Evolutionary conservation across 2,113 vertebrate genomes (phyloP).

Genomic region (Anguilla japonica): DNA sequence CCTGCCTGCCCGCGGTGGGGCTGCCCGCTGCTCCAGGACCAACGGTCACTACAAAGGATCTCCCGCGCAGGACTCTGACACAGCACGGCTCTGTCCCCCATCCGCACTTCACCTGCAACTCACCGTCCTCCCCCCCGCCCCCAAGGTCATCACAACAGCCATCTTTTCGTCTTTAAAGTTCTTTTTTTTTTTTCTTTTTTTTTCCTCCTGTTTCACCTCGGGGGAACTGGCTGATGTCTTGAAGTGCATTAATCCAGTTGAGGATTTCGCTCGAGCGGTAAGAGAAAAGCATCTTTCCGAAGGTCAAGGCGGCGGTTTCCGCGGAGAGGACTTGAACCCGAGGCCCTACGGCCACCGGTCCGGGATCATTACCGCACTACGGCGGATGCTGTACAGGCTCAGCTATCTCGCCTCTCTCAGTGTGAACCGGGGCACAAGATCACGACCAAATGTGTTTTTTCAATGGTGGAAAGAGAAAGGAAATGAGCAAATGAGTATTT

Average conservation of each 20-base stretch:
- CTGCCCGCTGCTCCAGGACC: slow-evolving; percentile 62
- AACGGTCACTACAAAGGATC: slow-evolving; percentile 54
- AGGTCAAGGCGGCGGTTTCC: neutral
- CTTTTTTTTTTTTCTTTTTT: neutral
- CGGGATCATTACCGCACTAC: neutral
- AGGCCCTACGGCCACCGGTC: neutral
- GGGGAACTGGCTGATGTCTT: neutral
- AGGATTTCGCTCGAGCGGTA: neutral
- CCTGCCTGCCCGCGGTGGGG: too few relatives aligned
- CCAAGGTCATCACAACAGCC: neutral
- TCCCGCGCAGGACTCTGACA: slow-evolving; percentile 52
- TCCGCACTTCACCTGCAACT: slow-evolving; percentile 68
- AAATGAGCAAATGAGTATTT: neutral
- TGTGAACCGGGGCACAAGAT: neutral
- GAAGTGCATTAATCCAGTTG: slow-evolving; percentile 1
- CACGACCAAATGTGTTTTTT: neutral
- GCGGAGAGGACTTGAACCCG: neutral
- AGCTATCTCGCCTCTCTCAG: neutral
- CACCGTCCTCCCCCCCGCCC: slow-evolving; percentile 54
- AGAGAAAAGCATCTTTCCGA: neutral
- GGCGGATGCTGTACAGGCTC: neutral
- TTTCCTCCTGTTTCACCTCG: neutral
- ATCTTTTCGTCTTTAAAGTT: neutral
- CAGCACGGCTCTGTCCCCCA: too few relatives aligned
- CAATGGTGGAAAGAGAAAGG: neutral